Evolutionary conservation across 1,140 invertebrate species (phyloP).

Genomic region (Uloborus diversus): DNA sequence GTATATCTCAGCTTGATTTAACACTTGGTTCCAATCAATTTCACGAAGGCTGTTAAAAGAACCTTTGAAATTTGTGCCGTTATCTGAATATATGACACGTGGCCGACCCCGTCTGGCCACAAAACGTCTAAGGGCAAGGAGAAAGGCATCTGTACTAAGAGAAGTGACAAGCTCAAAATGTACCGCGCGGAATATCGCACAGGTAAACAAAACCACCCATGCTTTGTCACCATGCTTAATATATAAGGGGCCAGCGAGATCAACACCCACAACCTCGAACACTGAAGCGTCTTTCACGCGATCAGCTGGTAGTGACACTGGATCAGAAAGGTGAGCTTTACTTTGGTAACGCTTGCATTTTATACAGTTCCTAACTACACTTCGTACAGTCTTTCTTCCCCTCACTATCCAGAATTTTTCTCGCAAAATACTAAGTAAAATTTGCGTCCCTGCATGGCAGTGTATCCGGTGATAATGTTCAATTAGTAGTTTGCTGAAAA

Average conservation of each 20-base stretch:
- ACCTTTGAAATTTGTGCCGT: constrained; percentile 36
- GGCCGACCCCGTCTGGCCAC: too few species aligned
- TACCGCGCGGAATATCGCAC: neutral
- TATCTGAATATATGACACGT: constrained; percentile 54
- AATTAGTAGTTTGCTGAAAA: neutral
- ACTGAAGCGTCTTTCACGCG: too few species aligned
- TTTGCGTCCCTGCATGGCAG: neutral
- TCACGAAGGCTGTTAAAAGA: neutral
- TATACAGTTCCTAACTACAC: neutral
- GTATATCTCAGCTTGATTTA: neutral
- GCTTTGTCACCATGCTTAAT: neutral
- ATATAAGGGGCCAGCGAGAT: too few species aligned
- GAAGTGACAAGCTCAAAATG: neutral
- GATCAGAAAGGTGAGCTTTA: too few species aligned
- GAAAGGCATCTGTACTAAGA: neutral
- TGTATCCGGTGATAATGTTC: neutral
- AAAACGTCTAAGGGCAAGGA: constrained; percentile 2
- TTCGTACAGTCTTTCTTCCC: constrained; percentile 3
- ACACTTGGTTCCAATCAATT: neutral
- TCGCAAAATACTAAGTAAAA: neutral
- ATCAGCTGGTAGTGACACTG: too few species aligned
- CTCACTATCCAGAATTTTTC: neutral
- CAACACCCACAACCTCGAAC: too few species aligned
- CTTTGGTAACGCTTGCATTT: neutral
- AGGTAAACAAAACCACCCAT: neutral